These are phyloP conservation scores for Cartodere bifasciata DNA, from an alignment of 2,888 invertebrate species.

Conservation along the genomic window DNA sequence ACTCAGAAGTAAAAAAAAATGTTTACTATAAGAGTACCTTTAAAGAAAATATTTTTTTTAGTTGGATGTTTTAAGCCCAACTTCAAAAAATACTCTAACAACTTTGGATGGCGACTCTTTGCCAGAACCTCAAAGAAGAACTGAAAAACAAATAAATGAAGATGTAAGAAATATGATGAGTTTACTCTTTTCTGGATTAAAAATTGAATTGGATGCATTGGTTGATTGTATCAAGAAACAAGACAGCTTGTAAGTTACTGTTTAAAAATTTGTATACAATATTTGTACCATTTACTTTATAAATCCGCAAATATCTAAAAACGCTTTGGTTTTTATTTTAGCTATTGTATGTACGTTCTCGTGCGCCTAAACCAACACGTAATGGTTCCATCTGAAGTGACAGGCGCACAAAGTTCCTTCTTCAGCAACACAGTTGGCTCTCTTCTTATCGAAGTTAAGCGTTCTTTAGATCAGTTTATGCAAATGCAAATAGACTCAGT, in stretches of 20 bases:
- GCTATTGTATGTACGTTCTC: slow-evolving; percentile 87
- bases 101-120: slow-evolving; percentile 33
- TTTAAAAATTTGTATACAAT: too few species aligned
- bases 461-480: slow-evolving; percentile 87
- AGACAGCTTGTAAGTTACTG: slow-evolving; percentile 86
- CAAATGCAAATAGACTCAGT: slow-evolving; percentile 69
- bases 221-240: slow-evolving; percentile 76
- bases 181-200: slow-evolving; percentile 78
- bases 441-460: slow-evolving; percentile 74
- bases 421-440: slow-evolving; percentile 79
- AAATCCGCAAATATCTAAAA: too few species aligned
- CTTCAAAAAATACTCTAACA: slow-evolving; percentile 42
- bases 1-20: too few species aligned
- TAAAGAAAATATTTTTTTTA: slow-evolving; percentile 42
- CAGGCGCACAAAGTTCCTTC: slow-evolving; percentile 79
- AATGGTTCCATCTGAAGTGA: too few species aligned
- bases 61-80: slow-evolving; percentile 41
- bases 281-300: too few species aligned
- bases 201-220: slow-evolving; percentile 74
- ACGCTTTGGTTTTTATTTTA: too few species aligned
- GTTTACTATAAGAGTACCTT: too few species aligned
- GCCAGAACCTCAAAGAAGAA: slow-evolving; percentile 38
- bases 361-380: slow-evolving; percentile 88
- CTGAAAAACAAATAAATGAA: slow-evolving; percentile 59
- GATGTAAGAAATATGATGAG: slow-evolving; percentile 79